Conservation (phyloP, 1,140 invertebrate species). For the Micrasema longulum region DNA sequence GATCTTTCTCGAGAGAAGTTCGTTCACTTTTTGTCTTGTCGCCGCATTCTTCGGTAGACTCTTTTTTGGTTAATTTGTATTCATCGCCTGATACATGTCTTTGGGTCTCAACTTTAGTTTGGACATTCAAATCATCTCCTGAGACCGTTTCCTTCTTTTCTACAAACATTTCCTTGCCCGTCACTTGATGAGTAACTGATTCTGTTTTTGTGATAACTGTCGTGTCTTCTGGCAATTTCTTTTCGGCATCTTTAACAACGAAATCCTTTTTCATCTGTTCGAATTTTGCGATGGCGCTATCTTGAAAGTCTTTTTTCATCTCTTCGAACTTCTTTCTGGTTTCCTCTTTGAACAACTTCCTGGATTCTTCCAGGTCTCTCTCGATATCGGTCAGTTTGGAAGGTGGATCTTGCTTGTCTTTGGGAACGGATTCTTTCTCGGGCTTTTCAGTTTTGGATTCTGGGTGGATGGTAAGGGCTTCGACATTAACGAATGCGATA, state of each 20-base stretch:
- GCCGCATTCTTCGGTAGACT: slow-evolving; percentile 61
- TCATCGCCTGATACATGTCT: slow-evolving; percentile 65
- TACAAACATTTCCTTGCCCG: slow-evolving; percentile 65
- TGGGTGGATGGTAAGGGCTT: slow-evolving; percentile 61
- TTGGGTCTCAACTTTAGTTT: slow-evolving; percentile 64
- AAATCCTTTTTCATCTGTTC: slow-evolving; percentile 53
- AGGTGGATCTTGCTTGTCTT: slow-evolving; percentile 1
- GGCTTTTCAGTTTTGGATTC: slow-evolving; percentile 35
- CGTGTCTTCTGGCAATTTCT: slow-evolving; percentile 52
- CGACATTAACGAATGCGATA: slow-evolving; percentile 65
- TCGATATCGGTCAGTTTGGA: slow-evolving; percentile 32
- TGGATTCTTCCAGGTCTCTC: slow-evolving; percentile 40
- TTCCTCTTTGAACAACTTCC: slow-evolving; percentile 49
- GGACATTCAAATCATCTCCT: slow-evolving; percentile 65
- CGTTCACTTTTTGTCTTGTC: slow-evolving; percentile 65
- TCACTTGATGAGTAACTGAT: slow-evolving; percentile 65
- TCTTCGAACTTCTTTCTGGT: slow-evolving; percentile 49
- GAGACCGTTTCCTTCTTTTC: slow-evolving; percentile 66
- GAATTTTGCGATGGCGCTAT: slow-evolving; percentile 47
- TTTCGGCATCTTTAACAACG: slow-evolving; percentile 33
- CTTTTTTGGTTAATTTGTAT: slow-evolving; percentile 66
- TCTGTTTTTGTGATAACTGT: slow-evolving; percentile 66
- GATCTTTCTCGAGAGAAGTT: slow-evolving; percentile 65
- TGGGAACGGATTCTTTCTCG: background rate
- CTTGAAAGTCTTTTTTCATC: slow-evolving; percentile 49